phyloP scores from a whole-genome alignment of 2,113 vertebrate species.

The Copsychus sechellarum region DNA sequence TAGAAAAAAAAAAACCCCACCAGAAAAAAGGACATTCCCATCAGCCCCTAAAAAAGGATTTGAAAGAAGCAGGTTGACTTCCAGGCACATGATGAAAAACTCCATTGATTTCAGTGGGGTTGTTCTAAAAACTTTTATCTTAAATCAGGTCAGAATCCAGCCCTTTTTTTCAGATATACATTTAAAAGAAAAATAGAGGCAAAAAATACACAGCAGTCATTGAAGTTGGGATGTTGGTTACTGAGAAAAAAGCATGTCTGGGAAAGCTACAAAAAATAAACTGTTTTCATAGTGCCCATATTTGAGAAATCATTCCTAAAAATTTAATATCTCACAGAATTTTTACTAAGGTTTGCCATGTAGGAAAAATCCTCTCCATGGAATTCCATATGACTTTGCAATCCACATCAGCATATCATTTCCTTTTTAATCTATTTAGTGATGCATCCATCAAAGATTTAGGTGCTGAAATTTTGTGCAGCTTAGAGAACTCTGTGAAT shows the following conservation, averaged over 20 bases:
- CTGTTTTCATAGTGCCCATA: background rate
- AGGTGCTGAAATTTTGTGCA: background rate
- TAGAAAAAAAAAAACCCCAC: fast-evolving
- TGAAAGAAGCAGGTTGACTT: background rate
- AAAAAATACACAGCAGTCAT: background rate
- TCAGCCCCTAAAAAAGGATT: background rate
- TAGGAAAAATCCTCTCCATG: background rate
- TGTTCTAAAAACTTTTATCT: background rate
- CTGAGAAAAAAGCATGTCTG: background rate
- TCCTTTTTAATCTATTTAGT: background rate
- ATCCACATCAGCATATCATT: background rate
- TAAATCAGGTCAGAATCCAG: background rate
- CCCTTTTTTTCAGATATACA: background rate
- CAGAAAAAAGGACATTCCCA: background rate
- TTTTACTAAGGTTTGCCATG: background rate
- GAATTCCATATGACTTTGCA: background rate
- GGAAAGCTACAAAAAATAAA: background rate
- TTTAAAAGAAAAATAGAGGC: background rate
- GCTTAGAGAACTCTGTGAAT: background rate
- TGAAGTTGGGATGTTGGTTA: background rate
- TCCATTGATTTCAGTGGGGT: background rate
- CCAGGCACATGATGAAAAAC: background rate
- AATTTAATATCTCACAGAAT: background rate
- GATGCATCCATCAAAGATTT: background rate
- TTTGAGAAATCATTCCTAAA: background rate